phyloP scores from a whole-genome alignment of 2,797 vertebrate species.

The Orestias chungarensis region DNA sequence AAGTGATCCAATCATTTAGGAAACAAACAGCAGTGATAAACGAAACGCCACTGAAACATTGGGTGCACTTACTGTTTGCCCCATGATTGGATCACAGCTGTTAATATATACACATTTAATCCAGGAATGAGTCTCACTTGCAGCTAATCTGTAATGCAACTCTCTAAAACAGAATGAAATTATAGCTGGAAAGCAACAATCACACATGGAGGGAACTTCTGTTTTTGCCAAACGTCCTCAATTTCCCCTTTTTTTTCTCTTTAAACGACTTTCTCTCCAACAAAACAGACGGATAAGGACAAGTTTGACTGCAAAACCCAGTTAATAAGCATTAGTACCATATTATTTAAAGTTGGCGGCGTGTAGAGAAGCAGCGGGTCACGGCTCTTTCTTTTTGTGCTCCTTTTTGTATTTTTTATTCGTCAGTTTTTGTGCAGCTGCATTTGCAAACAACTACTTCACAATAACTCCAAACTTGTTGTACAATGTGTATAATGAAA shows the following conservation, averaged over 20 bases:
- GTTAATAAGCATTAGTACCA: too few relatives aligned
- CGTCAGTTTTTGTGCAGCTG: too few relatives aligned
- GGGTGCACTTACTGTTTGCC: background rate
- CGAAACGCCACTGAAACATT: background rate
- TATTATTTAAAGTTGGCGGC: too few relatives aligned
- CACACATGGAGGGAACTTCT: conserved; percentile 16
- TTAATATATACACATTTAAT: background rate
- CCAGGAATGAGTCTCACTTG: background rate
- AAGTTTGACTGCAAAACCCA: background rate
- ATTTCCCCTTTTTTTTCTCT: conserved; percentile 14
- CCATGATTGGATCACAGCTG: too few relatives aligned
- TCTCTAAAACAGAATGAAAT: conserved; percentile 8
- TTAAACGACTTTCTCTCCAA: background rate
- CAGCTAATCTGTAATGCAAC: background rate
- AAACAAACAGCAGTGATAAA: background rate
- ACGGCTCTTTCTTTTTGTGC: too few relatives aligned
- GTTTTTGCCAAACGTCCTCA: conserved; percentile 18
- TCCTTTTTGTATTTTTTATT: too few relatives aligned
- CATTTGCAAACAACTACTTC: too few relatives aligned
- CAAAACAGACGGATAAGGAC: background rate
- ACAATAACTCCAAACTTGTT: too few relatives aligned
- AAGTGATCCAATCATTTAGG: background rate
- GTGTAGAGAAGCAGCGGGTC: too few relatives aligned
- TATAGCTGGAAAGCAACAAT: conserved; percentile 1
- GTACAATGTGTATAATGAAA: too few relatives aligned